Evolutionary conservation across 2,113 vertebrate genomes (phyloP).

Genomic region (Sebastes schlegelii): DNA sequence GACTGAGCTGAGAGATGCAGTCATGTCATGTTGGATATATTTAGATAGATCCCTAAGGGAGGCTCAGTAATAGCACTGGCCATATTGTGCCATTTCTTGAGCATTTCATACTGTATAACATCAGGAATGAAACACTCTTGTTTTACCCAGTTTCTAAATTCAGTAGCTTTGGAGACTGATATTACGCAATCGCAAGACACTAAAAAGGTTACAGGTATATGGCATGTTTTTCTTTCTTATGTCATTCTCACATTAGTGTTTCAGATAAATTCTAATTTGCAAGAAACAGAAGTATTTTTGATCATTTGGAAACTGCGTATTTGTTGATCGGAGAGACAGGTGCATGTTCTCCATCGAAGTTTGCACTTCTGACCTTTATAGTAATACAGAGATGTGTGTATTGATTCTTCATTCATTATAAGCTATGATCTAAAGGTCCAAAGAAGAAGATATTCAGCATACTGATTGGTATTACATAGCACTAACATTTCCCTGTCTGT

Average conservation of each 20-base stretch:
- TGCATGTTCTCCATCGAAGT: not conserved
- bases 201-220: not conserved
- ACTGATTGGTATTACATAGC: not conserved
- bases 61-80: conserved; percentile 47
- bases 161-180: not conserved
- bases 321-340: not conserved
- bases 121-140: not conserved
- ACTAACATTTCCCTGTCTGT: not conserved
- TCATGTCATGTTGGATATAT: conserved; percentile 69
- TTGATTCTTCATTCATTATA: not conserved
- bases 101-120: conserved; percentile 16
- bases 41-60: conserved; percentile 55
- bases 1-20: conserved; percentile 44
- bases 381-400: not conserved
- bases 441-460: conserved; percentile 2
- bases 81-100: conserved; percentile 49
- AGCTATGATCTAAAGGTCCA: not conserved
- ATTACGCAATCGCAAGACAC: not conserved
- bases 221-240: not conserved
- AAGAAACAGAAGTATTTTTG: not conserved
- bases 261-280: not conserved
- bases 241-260: not conserved
- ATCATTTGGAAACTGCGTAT: not conserved
- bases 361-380: not conserved
- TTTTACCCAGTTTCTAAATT: not conserved